Evolutionary conservation across 2,888 invertebrate species (phyloP).

Genomic region (Bombylius major): DNA sequence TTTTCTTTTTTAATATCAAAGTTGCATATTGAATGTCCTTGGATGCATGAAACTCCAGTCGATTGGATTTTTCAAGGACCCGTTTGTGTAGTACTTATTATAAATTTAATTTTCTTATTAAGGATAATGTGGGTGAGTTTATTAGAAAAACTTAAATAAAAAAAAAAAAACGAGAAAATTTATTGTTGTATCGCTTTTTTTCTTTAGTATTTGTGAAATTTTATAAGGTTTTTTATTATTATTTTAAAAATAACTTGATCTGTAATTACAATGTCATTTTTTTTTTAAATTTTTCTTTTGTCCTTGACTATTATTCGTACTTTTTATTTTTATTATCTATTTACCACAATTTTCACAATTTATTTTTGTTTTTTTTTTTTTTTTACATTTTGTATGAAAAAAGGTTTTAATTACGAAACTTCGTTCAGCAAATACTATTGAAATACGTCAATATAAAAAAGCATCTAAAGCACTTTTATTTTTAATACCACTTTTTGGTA

Average conservation of each 20-base stretch:
- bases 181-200: too few species aligned
- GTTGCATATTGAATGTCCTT: slow-evolving; percentile 51
- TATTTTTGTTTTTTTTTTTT: background rate
- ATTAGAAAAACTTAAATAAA: too few species aligned
- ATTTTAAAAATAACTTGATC: too few species aligned
- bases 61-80: slow-evolving; percentile 86
- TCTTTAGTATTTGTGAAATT: slow-evolving; percentile 1
- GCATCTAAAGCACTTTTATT: slow-evolving; percentile 85
- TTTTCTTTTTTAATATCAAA: too few species aligned
- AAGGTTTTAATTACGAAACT: slow-evolving; percentile 88
- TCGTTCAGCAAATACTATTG: slow-evolving; percentile 76
- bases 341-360: too few species aligned
- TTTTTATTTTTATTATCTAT: too few species aligned
- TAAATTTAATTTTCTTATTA: slow-evolving; percentile 70
- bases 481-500: slow-evolving; percentile 83
- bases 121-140: slow-evolving; percentile 80
- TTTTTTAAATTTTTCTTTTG: too few species aligned
- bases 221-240: too few species aligned
- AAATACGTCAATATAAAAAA: slow-evolving; percentile 82
- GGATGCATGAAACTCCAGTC: slow-evolving; percentile 66
- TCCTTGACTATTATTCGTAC: too few species aligned
- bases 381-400: background rate
- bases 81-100: slow-evolving; percentile 64
- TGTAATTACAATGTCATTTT: too few species aligned
- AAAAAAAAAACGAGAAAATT: too few species aligned